Base-by-base conservation (phyloP, 2,797 vertebrate genomes). In the Arctocebus calabarensis region DNA sequence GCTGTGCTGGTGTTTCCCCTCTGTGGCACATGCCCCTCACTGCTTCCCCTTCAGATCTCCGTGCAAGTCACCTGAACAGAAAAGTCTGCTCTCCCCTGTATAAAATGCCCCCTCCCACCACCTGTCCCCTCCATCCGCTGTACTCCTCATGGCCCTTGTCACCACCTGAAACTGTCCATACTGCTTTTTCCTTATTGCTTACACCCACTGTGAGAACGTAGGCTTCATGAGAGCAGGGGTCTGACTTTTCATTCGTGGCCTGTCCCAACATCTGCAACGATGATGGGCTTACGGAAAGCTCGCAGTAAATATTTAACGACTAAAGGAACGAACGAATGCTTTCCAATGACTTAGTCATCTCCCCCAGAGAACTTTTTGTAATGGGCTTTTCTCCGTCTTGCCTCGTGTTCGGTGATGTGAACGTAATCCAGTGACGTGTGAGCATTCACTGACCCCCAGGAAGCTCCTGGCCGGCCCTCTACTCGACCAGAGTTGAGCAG, bases 261-360 rank as follows among this genome's bases (percentile, higher is more conserved):
- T 68, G 52, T 57, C 74, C 16, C 62, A 52, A 66, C 11, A 37
- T 57, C 17, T 27, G 66, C 20, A 68, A 85, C 62, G 43, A 78
- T 16, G 37, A 5, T 29, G 57, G 73, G 43, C 48, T 59, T 40
- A 70, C 25, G 66, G 64, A 70, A 84, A 88, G 48, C 59, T 45
- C 87, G n/a, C 3, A 12, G 61, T 88, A 66, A 88, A 78, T 94
- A 87, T 48, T 70, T 78, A 83, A 45, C 68, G 48, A 90, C 29
- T 62, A 48, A 86, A 48, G 37, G 37, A 92, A 57, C 45, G 34
- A 20, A 57, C 55, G 32, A 25, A 70, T 32, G 25, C 17, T 86
- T 93, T 78, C 82, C 68, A n/a, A 43, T 20, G 19, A 48, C 43
- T 5, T n/a, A 52, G 27, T 45, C 61, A 55, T 75, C 64, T 96